Evolutionary conservation across 2,113 vertebrate species (phyloP).

Genomic region (Catharus fuscescens): DNA sequence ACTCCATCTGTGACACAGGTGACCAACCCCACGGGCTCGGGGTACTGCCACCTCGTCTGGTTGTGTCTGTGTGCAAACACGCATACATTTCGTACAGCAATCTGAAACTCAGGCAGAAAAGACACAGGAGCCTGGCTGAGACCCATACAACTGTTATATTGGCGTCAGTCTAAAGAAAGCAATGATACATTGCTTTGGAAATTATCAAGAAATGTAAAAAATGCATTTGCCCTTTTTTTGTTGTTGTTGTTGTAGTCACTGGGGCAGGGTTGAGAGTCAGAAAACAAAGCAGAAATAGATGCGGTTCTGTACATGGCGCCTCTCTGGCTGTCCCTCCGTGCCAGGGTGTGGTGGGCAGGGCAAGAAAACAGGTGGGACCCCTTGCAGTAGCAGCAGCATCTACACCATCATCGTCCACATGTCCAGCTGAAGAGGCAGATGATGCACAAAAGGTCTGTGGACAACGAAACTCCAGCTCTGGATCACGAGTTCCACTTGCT

Average conservation of each 20-base stretch:
- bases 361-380: constrained; percentile 23
- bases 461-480: constrained; percentile 20
- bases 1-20: not conserved
- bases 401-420: not conserved
- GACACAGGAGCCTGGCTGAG: constrained; percentile 76
- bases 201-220: constrained; percentile 76
- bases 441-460: constrained; percentile 43
- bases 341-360: not conserved
- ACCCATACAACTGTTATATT: constrained; percentile 67
- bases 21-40: not conserved
- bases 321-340: constrained; percentile 28
- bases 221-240: constrained; percentile 75
- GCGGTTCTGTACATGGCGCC: constrained; percentile 43
- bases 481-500: constrained; percentile 43
- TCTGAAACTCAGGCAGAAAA: constrained; percentile 71
- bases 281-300: constrained; percentile 68
- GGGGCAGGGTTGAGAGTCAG: constrained; percentile 54
- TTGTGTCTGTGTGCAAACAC: constrained; percentile 32
- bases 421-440: constrained; percentile 33
- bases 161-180: constrained; percentile 70
- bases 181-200: constrained; percentile 72
- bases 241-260: constrained; percentile 58
- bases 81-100: constrained; percentile 47
- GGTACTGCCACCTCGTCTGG: not conserved
- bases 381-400: constrained; percentile 66